Evolutionary conservation across 2,797 vertebrate genomes (phyloP), one percentile per base, ranked within the genome.

Genomic region (Lagothrix lagotricha): DNA sequence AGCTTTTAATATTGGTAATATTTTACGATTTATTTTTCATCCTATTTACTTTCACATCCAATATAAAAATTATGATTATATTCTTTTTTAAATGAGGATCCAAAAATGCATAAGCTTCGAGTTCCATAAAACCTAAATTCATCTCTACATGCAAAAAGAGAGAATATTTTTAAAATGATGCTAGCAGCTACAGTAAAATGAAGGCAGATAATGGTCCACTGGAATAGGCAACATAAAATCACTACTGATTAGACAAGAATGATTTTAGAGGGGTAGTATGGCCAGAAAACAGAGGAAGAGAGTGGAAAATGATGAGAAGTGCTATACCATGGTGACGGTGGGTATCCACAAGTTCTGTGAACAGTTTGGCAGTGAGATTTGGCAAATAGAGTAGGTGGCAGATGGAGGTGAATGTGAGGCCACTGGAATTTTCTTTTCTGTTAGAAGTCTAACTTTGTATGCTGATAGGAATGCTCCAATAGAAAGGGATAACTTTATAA

Each of bases 341-440:
- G 87, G 33, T 28, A 20, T 28, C 4, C 2, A 24, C 50, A 52
- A 84, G n/a, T 48, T 77, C 48, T 24, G 22, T 14, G 76, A 88
- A 75, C 2, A n/a, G 17, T 57, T 70, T 61, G 76, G 64, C 85
- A 92, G 28, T 52, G 6, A 73, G 64, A 17, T 26, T 50, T 96
- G 90, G 90, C 73, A 33, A 46, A 75, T 7, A 81, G 81, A 52
- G 76, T 70, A 76, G 22, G 61, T 39, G 33, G 81, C 67, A 88
- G 82, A 94, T 93, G 90, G 84, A 96, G 44, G 50, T 67, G 44
- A 83, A 88, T 57, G 20, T 83, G 86, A 96, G 73, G 77, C 75
- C 52, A 17, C 0, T 12, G 52, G 46, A 54, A 30, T 61, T 93
- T 90, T 73, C 61, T 84, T n/a, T 91, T 89, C 64, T 50, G 46